Evolutionary conservation across 2,888 invertebrate species (phyloP), one percentile per base, ranked within the genome.

Genomic region (Apamea sordens): DNA sequence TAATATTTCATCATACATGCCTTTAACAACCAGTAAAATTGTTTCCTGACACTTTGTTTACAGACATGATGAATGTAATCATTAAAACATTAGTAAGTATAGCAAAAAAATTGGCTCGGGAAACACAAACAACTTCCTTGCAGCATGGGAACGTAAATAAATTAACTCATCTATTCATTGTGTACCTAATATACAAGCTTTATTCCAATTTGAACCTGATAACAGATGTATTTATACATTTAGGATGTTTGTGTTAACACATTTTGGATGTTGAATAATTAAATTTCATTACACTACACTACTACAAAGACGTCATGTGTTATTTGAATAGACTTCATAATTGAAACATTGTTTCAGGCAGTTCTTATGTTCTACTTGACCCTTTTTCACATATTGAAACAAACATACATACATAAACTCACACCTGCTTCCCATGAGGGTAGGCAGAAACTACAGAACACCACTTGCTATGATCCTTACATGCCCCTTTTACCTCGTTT

Each of bases 41-140:
- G 28, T 71, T 59, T 50, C 32, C n/a, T 24, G 15, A 64, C 41
- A 61, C 7, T 21, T 73, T 69, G 69, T 75, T 86, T 75, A 74
- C 71, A 53, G 36, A n/a, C 2, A 64, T 77, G 71, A 74, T 64
- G 15, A 61, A 84, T 74, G 59, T 59, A 18, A 50, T 8, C 8
- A 24, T 28, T 64, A 53, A 73, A 73, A 73, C 72, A n/a, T n/a
- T n/a, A 50, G 2, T 50, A 15, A 47, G n/a, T 53, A 53, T 36
- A 53, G n/a, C 15, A 64, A 41, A 74, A 84, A 77, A 85, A 53
- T 84, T 84, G 86, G 82, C 86, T 74, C 74, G 18, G 64, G 21
- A 69, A 69, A 77, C 59, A 82, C 32, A 77, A 82, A 86, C 70
- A 84, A 84, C 59, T 59, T 79, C 28, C 24, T 1, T 68, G 47